Evolutionary conservation across 1,140 invertebrate species (phyloP).

Genomic region (Megalopta genalis): DNA sequence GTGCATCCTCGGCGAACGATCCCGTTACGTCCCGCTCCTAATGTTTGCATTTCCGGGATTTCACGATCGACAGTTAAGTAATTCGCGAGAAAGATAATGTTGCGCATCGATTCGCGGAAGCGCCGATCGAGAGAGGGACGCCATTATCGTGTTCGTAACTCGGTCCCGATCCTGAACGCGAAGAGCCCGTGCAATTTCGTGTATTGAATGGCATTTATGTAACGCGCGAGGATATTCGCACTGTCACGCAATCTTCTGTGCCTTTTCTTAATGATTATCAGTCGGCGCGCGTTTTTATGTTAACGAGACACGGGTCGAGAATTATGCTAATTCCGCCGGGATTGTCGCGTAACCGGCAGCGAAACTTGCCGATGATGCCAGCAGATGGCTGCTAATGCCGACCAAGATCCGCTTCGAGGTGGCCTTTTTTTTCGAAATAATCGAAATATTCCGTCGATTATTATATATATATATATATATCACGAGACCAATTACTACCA

Average conservation of each 20-base stretch:
- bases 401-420: not conserved
- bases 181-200: not conserved
- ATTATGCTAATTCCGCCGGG: conserved; percentile 39
- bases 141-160: too few relatives aligned
- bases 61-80: too few relatives aligned
- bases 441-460: not conserved
- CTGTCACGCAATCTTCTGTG: conserved; percentile 1
- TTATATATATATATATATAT: too few relatives aligned
- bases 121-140: too few relatives aligned
- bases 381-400: not conserved
- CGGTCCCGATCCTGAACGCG: too few relatives aligned
- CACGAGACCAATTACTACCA: too few relatives aligned
- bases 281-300: conserved; percentile 19
- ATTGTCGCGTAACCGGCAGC: not conserved
- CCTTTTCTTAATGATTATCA: conserved; percentile 19
- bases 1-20: too few relatives aligned
- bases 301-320: conserved; percentile 3
- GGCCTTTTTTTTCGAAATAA: not conserved
- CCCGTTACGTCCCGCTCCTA: too few relatives aligned
- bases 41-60: too few relatives aligned
- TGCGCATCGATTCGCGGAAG: too few relatives aligned
- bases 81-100: too few relatives aligned
- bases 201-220: conserved; percentile 7
- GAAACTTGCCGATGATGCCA: not conserved
- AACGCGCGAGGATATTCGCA: conserved; percentile 6